Conservation (phyloP, 2,888 invertebrate species). For the Torymus aiolomorphi region DNA sequence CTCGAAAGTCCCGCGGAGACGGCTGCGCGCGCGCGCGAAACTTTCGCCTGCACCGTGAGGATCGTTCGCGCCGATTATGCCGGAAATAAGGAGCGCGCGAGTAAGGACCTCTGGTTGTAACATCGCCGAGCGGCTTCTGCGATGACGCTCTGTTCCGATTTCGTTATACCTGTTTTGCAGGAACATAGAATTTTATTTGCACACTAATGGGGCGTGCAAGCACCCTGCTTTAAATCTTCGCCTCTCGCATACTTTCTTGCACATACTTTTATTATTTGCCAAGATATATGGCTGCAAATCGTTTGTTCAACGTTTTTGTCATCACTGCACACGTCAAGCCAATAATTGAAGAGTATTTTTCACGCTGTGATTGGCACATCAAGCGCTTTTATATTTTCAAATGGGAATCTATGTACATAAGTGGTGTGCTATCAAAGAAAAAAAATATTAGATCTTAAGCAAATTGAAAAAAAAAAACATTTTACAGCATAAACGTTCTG, state of each 20-base stretch:
- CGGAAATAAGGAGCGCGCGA: conserved; percentile 23
- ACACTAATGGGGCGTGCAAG: not conserved
- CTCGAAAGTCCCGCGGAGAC: conserved; percentile 68
- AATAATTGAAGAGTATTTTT: too few relatives aligned
- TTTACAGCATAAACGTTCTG: too few relatives aligned
- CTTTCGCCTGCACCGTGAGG: conserved; percentile 30
- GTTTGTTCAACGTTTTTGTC: too few relatives aligned
- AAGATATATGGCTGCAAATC: too few relatives aligned
- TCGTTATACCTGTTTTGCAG: not conserved
- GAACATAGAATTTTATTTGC: not conserved
- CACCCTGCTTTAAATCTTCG: not conserved
- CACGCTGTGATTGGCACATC: too few relatives aligned
- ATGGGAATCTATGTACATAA: too few relatives aligned
- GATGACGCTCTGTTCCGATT: not conserved
- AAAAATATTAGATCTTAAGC: too few relatives aligned
- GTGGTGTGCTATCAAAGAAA: too few relatives aligned
- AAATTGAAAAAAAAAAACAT: too few relatives aligned
- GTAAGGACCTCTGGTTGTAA: conserved; percentile 9
- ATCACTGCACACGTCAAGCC: too few relatives aligned
- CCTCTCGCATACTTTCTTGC: not conserved
- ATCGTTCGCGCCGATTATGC: conserved; percentile 35
- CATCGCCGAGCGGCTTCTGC: not conserved
- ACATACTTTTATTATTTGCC: too few relatives aligned
- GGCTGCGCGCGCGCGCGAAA: conserved; percentile 58
- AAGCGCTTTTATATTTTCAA: too few relatives aligned